These are phyloP conservation scores for Hetaerina americana DNA, from an alignment of 1,140 invertebrate genomes.

Conservation along the genomic window DNA sequence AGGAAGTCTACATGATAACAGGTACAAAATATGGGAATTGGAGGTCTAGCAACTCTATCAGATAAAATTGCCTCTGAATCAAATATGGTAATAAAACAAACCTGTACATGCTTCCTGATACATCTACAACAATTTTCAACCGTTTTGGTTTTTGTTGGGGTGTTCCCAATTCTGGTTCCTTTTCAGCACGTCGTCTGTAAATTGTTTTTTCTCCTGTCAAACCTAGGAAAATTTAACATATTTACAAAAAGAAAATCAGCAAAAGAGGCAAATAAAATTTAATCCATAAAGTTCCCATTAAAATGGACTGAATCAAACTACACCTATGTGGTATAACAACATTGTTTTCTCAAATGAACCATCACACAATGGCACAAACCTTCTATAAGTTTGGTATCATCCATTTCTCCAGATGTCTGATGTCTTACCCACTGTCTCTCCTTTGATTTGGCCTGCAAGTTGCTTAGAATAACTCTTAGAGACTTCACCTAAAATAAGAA, in stretches of 20 bases:
- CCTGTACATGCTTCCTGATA: constrained; percentile 94
- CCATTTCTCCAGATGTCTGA: constrained; percentile 87
- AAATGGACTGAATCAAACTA: too few species aligned
- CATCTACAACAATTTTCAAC: constrained; percentile 79
- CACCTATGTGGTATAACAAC: too few species aligned
- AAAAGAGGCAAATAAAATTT: neutral
- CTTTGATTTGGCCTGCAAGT: constrained; percentile 80
- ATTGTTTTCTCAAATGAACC: too few species aligned
- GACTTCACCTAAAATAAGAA: constrained; percentile 34
- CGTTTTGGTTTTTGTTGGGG: constrained; percentile 79
- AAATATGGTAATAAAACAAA: constrained; percentile 19
- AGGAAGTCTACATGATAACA: too few species aligned
- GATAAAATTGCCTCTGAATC: neutral
- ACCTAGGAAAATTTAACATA: constrained; percentile 33
- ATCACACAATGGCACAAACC: too few species aligned
- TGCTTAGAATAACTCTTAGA: constrained; percentile 43
- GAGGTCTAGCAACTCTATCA: too few species aligned
- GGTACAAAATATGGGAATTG: too few species aligned
- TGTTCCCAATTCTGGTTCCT: constrained; percentile 70
- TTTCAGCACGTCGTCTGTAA: constrained; percentile 68
- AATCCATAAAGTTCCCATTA: neutral
- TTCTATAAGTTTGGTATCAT: constrained; percentile 92
- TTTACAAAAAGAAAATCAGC: constrained; percentile 7
- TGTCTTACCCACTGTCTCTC: constrained; percentile 87
- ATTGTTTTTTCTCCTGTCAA: constrained; percentile 85